phyloP scores from a whole-genome alignment of 2,797 vertebrate genomes.

The Poecilia velifera region DNA sequence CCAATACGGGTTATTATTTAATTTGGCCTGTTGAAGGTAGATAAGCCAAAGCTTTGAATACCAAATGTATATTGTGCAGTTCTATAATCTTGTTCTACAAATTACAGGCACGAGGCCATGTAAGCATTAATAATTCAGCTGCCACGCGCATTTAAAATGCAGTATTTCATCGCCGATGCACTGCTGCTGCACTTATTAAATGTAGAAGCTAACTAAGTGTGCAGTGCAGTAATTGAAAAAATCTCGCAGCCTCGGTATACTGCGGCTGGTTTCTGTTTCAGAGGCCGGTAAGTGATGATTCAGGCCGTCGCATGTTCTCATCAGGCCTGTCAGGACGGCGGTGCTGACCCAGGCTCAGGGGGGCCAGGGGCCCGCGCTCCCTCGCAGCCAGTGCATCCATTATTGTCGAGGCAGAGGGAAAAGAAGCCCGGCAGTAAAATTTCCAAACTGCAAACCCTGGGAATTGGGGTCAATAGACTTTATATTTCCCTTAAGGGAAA shows the following conservation, averaged over 20 bases:
- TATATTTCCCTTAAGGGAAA: constrained; percentile 32
- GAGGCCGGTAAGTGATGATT: constrained; percentile 15
- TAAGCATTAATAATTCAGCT: constrained; percentile 19
- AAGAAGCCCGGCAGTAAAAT: constrained; percentile 59
- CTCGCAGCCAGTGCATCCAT: constrained; percentile 51
- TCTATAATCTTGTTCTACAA: constrained; percentile 7
- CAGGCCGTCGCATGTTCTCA: constrained; percentile 34
- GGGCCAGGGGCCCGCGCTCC: constrained; percentile 63
- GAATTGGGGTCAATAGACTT: constrained; percentile 64
- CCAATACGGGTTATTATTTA: background rate
- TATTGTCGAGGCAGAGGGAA: constrained; percentile 44
- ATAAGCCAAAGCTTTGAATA: constrained; percentile 18
- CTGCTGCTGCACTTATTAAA: constrained; percentile 30
- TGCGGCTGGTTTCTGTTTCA: constrained; percentile 6
- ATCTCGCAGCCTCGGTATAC: background rate
- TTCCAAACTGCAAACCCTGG: constrained; percentile 54
- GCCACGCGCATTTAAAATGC: constrained; percentile 6
- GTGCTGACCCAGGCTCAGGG: constrained; percentile 59
- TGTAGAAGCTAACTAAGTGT: constrained; percentile 3
- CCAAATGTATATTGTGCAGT: constrained; percentile 6
- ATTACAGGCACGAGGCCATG: constrained; percentile 3
- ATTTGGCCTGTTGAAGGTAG: constrained; percentile 3
- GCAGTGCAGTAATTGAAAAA: constrained; percentile 21
- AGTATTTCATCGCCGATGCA: background rate
- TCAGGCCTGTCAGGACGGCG: constrained; percentile 54